These are phyloP conservation scores for Stomatorhinus walkeri DNA, from an alignment of 2,797 vertebrate species.

Conservation along the genomic window DNA sequence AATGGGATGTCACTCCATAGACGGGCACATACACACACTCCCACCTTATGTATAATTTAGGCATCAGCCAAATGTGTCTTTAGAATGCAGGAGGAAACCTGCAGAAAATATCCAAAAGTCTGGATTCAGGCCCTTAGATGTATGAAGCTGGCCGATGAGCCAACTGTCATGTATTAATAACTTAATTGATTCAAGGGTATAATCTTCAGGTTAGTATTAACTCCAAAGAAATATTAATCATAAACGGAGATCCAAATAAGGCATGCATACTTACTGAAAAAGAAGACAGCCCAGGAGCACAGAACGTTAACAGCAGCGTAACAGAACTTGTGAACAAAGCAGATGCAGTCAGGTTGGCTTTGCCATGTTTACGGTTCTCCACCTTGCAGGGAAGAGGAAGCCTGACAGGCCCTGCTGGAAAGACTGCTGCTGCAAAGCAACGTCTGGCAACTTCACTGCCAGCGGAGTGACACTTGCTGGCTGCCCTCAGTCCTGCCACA, in stretches of 20 bases:
- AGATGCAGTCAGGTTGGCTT: background rate
- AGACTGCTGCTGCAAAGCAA: background rate
- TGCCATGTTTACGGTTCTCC: background rate
- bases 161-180: background rate
- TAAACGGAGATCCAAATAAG: background rate
- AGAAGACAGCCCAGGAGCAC: background rate
- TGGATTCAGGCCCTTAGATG: background rate
- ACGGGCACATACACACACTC: background rate
- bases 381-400: background rate
- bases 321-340: background rate
- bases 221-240: background rate
- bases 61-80: background rate
- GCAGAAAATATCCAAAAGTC: background rate
- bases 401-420: background rate
- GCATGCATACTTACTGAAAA: background rate
- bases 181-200: background rate
- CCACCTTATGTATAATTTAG: background rate
- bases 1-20: background rate
- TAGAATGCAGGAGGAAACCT: background rate
- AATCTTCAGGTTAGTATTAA: background rate
- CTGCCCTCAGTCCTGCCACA: background rate
- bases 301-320: background rate
- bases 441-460: background rate
- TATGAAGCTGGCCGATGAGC: background rate
- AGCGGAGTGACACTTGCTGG: background rate